These are phyloP conservation scores for Pimpla rufipes DNA, from an alignment of 2,888 invertebrate genomes.

Conservation along the genomic window DNA sequence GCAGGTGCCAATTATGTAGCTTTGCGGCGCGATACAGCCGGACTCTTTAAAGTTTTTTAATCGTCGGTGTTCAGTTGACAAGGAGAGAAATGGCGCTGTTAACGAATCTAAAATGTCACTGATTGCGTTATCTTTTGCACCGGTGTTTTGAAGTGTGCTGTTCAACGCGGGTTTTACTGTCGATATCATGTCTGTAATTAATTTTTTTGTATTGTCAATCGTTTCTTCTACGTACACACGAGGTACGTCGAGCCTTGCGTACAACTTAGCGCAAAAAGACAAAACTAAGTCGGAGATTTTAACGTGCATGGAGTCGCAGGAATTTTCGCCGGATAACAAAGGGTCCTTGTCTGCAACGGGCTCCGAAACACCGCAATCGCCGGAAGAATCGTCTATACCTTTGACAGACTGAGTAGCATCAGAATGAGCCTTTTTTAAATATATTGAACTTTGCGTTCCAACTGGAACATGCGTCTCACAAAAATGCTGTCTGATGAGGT, in stretches of 20 bases:
- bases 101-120: background rate
- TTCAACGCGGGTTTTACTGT: conserved; percentile 15
- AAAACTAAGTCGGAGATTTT: conserved; percentile 15
- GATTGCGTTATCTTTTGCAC: background rate
- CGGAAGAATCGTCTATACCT: background rate
- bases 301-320: too few relatives aligned
- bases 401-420: background rate
- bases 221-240: conserved; percentile 22
- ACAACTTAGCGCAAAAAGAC: conserved; percentile 35
- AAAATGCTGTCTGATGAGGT: background rate
- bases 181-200: conserved; percentile 20
- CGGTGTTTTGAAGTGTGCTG: background rate
- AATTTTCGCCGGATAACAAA: background rate
- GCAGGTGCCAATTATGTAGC: conserved; percentile 1
- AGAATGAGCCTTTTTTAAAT: background rate
- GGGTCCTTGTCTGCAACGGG: background rate
- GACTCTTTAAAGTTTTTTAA: conserved; percentile 1
- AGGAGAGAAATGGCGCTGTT: background rate
- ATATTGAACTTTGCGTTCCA: background rate
- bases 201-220: conserved; percentile 24
- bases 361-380: background rate
- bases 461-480: background rate
- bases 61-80: conserved; percentile 13
- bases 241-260: conserved; percentile 27
- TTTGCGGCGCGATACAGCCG: background rate